Evolutionary conservation across 2,113 vertebrate genomes (phyloP), one percentile per base, ranked within the genome.

Genomic region (Abramis brama): DNA sequence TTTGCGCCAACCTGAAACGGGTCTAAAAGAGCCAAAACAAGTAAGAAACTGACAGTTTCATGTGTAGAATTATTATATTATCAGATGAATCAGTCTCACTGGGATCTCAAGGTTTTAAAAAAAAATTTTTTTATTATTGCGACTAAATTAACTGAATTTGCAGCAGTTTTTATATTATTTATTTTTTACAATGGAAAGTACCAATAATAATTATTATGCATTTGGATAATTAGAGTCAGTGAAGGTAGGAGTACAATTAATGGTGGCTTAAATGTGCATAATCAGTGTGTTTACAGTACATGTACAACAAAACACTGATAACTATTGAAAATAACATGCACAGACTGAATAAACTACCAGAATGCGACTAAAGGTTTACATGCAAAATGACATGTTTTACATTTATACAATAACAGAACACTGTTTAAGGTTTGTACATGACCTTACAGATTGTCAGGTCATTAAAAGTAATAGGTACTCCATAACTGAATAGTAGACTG

Each of bases 1-100:
- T 92, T 92, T 6, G 93, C 87, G 15, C 85, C 94, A 55, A 94
- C 76, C 71, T 94, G 93, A 83, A 91, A 92, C 6, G 33, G 91
- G 70, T 94, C 93, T 86, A 88, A 83, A 5, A 90, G 36, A 4
- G 23, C 5, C 17, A 70, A 55, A 70, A 52, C 39, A 12, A 55
- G 19, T 57, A 33, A 55, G 17, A 78, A 78, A 36, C 36, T 15
- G 43, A 75, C n/a, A 2, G 21, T n/a, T n/a, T 43, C 43, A 57
- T 71, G 36, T 23, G 19, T 17, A 39, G 4, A 70, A 70, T 39
- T 70, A 68, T 68, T 33, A 70, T 21, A 70, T 21, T 73, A 45
- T 45, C 23, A 73, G 39, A n/a, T 43, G 43, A 7, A 74, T 74
- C 5, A 68, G 27, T 13, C 25, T 11, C 39, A 47, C 23, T 23